Evolutionary conservation across 1,140 invertebrate genomes (phyloP).

Genomic region (Drosophila watanabei): DNA sequence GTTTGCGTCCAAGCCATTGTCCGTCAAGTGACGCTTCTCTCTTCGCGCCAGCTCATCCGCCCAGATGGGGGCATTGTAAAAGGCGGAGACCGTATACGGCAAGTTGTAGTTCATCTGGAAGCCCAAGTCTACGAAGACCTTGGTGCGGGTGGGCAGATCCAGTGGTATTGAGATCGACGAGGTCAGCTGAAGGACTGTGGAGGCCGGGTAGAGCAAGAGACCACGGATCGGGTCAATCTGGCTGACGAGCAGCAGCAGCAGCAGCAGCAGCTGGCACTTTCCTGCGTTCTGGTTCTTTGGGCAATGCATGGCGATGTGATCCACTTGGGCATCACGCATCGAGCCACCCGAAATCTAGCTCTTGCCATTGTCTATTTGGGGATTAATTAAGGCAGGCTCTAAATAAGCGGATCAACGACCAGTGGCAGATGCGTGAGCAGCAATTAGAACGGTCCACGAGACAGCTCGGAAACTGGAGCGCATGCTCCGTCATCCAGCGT

Average conservation of each 20-base stretch:
- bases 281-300: conserved; percentile 45
- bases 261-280: conserved; percentile 8
- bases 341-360: conserved; percentile 7
- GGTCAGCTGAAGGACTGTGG: conserved; percentile 59
- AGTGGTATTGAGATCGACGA: conserved; percentile 61
- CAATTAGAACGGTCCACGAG: conserved; percentile 60
- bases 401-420: conserved; percentile 67
- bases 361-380: conserved; percentile 60
- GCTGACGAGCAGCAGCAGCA: conserved; percentile 23
- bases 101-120: conserved; percentile 81
- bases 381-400: conserved; percentile 65
- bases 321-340: conserved; percentile 1
- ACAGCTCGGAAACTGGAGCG: conserved; percentile 49
- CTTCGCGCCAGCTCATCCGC: conserved; percentile 52
- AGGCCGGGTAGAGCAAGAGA: conserved; percentile 45
- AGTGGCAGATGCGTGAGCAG: conserved; percentile 47
- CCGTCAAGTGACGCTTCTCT: conserved; percentile 37
- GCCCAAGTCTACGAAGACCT: conserved; percentile 70
- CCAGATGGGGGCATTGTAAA: conserved; percentile 74
- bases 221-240: conserved; percentile 5
- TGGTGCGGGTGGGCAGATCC: conserved; percentile 58
- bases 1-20: conserved; percentile 8
- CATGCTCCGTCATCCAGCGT: conserved; percentile 27
- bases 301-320: conserved; percentile 64
- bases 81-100: conserved; percentile 50